Evolutionary conservation across 2,113 vertebrate species (phyloP).

Genomic region (Periophthalmus modestus): DNA sequence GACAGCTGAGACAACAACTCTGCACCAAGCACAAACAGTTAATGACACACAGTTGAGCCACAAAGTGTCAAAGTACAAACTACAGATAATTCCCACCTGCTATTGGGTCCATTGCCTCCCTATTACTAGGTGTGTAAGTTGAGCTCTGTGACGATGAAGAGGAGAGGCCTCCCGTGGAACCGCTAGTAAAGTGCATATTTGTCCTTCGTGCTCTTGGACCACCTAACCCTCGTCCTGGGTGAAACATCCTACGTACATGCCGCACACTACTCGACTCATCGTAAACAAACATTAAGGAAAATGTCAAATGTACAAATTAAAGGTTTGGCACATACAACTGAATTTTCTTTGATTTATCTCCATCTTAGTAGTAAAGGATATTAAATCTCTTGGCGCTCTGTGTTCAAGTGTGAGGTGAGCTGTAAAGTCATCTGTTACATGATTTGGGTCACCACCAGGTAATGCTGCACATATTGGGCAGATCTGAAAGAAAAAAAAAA

Average conservation of each 20-base stretch:
- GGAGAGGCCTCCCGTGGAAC: slow-evolving; percentile 91
- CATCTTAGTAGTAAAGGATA: slow-evolving; percentile 85
- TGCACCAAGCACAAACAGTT: slow-evolving; percentile 66
- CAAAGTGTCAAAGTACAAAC: background rate
- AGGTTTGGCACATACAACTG: background rate
- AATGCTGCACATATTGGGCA: slow-evolving; percentile 99
- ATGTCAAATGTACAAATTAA: background rate
- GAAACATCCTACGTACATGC: slow-evolving; percentile 98
- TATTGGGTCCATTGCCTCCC: slow-evolving; percentile 99
- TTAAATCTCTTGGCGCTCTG: slow-evolving; percentile 99
- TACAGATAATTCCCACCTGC: slow-evolving; percentile 83
- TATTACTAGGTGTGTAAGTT: slow-evolving; percentile 98
- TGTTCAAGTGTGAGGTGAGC: slow-evolving; percentile 99
- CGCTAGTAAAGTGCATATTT: slow-evolving; percentile 99
- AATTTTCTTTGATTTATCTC: background rate
- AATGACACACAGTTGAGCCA: background rate
- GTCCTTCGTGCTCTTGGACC: slow-evolving; percentile 95
- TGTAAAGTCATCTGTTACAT: slow-evolving; percentile 98
- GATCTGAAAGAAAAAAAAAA: slow-evolving; percentile 83
- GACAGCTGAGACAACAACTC: slow-evolving; percentile 98
- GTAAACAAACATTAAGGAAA: slow-evolving; percentile 81
- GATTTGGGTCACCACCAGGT: slow-evolving; percentile 98
- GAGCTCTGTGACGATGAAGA: slow-evolving; percentile 94
- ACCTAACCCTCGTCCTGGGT: slow-evolving; percentile 94
- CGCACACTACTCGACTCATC: slow-evolving; percentile 99